These are phyloP conservation scores for Scotopteryx bipunctaria DNA, from an alignment of 2,888 invertebrate genomes.

Conservation along the genomic window DNA sequence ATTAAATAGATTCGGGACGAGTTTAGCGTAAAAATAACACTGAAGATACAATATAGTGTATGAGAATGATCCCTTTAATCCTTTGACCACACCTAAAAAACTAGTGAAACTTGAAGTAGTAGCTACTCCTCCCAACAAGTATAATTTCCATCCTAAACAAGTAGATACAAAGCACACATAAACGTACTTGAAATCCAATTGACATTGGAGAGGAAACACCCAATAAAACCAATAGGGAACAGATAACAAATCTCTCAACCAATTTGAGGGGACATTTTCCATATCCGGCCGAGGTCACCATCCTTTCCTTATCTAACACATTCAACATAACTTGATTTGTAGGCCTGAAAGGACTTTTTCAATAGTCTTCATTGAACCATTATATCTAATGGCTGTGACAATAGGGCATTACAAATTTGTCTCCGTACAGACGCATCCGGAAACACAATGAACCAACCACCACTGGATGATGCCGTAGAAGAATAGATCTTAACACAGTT, in stretches of 20 bases:
- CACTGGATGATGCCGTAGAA: background rate
- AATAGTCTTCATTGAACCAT: constrained; percentile 78
- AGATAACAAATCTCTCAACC: constrained; percentile 68
- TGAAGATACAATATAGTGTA: background rate
- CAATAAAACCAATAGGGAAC: constrained; percentile 56
- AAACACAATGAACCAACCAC: constrained; percentile 21
- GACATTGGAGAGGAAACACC: constrained; percentile 59
- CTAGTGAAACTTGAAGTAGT: background rate
- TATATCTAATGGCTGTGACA: constrained; percentile 76
- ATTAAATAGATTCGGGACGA: no score
- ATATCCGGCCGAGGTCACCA: constrained; percentile 76
- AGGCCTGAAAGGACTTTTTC: constrained; percentile 73
- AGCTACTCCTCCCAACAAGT: background rate
- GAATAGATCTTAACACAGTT: constrained; percentile 50
- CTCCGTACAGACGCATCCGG: constrained; percentile 51
- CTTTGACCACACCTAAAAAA: background rate
- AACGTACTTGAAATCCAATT: constrained; percentile 42
- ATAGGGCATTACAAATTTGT: constrained; percentile 80
- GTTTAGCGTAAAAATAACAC: no score
- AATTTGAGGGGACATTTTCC: constrained; percentile 75
- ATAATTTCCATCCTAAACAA: constrained; percentile 9
- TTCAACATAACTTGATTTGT: constrained; percentile 70
- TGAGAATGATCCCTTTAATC: background rate
- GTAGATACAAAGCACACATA: constrained; percentile 18
- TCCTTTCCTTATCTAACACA: constrained; percentile 55